Base-by-base conservation (phyloP, 2,797 vertebrate genomes). In the Odontamblyopus rebecca region DNA sequence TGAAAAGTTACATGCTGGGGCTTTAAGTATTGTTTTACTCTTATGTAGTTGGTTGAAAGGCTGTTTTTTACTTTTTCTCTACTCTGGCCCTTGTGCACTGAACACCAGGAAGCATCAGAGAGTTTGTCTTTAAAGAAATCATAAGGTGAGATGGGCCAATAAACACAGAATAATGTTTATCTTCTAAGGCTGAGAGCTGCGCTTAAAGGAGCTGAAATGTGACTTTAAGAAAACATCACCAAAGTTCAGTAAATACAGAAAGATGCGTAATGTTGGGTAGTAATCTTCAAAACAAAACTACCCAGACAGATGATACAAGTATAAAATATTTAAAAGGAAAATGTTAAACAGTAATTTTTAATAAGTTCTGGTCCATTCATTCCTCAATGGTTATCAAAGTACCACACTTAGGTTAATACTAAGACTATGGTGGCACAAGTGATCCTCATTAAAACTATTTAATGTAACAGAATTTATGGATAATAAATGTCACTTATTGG, bases 131-230 rank as follows among this genome's bases (percentile, higher is more conserved):
- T 65, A 30, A 48, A 53, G 59, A 67, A 68, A 67, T 59, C 30
- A 70, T 5, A 53, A 35, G 6, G 63, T 27, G 27, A 72, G 73
- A 70, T 7, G 35, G 54, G 53, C 27, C 27, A 50, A 69, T 61
- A 73, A 68, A 44, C 26, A 80, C 27, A 59, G 18, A 60, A 76
- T 70, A 35, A n/a, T 27, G 32, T 65, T 68, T 27, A 72, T 68
- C 68, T 68, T 19, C 32, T 5, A 4, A 67, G 35, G 44, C 6
- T 23, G 51, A 61, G 61, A 74, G 69, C 32, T 38, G 50, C 19
- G 44, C 30, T 30, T 53, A 59, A 67, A 27, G 61, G 16, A 1
- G 11, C 76, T 74, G 19, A 72, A 72, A 63, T 26, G 56, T 61
- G 26, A 54, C 44, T 23, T 59, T 19, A 5, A 48, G 23, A 23